Base-by-base conservation (phyloP, 2,888 invertebrate species). In the Arctia plantaginis region DNA sequence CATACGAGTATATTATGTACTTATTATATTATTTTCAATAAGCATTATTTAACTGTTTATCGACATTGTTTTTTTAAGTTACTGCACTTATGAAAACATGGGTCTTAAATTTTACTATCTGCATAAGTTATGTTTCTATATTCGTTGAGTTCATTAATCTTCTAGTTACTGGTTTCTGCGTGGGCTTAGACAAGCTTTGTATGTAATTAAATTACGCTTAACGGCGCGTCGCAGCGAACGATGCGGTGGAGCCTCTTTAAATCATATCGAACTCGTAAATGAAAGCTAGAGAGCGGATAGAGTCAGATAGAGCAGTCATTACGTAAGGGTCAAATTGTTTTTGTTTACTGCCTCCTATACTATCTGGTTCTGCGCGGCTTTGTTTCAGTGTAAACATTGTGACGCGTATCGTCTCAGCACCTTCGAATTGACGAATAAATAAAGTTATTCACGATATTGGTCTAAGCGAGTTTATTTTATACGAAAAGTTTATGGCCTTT, bases 141-240 rank as follows among this genome's bases (percentile, higher is more conserved):
- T 87, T 87, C 86, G 86, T 84, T 86, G 86, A 87, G 90, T 90
- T 89, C 92, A 95, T 95, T 93, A 93, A 93, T 94, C 92, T 92
- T 93, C 88, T 90, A 90, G 90, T 92, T 93, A 93, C 91, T 90
- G 90, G 91, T 89, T 85, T 90, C 89, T 93, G 94, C 93, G 95
- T 94, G 94, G 94, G 94, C 92, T 87, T 87, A 88, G 92, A 93
- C 93, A 93, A 90, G 91, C 87, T 87, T 83, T 91, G 90, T 89
- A 87, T 89, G 91, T 93, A 93, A 95, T 95, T 94, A 94, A 94
- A 94, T 94, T 92, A 93, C 89, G 89, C 91, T 91, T 89, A 90
- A 90, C 89, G 89, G 90, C 88, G 89, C 44, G 89, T 90, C 88
- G 89, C 44, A 64, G 47, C 64, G 71, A 80, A 84, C 84, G 81